These are phyloP conservation scores for Montipora efflorescens DNA, from an alignment of 64 coral and sea anemone species.

Conservation along the genomic window DNA sequence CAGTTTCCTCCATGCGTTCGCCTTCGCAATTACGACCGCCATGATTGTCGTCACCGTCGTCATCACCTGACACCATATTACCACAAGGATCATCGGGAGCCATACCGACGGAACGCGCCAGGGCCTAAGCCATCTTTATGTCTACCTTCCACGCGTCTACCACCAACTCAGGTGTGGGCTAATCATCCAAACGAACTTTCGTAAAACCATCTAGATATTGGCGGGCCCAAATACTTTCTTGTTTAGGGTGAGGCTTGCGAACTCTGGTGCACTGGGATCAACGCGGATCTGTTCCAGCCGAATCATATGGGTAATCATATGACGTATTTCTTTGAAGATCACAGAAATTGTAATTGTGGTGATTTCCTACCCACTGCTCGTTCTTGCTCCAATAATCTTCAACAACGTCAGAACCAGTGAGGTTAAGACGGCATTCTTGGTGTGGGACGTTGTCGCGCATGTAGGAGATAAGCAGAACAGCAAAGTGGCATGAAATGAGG, in stretches of 20 bases:
- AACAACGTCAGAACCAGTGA: conserved; percentile 42
- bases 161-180: conserved; percentile 7
- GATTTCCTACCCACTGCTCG: conserved; percentile 47
- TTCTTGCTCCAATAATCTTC: conserved; percentile 69
- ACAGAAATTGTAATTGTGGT: conserved; percentile 54
- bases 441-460: conserved; percentile 55
- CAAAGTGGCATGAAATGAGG: conserved; percentile 55
- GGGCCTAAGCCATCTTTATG: conserved; percentile 8
- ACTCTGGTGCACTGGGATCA: conserved; percentile 54
- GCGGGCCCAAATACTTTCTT: conserved; percentile 59
- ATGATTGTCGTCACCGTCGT: not conserved
- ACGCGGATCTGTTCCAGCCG: conserved; percentile 35
- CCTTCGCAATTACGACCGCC: conserved; percentile 17
- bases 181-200: not conserved
- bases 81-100: conserved; percentile 1
- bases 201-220: conserved; percentile 13
- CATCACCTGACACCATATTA: conserved; percentile 10
- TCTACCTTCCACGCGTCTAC: conserved; percentile 39
- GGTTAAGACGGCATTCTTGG: conserved; percentile 16
- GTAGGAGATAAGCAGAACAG: conserved; percentile 48
- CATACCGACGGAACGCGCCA: conserved; percentile 46
- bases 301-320: conserved; percentile 68
- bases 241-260: conserved; percentile 68
- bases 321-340: conserved; percentile 31
- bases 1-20: not conserved